Evolutionary conservation across 2,888 invertebrate genomes (phyloP).

Genomic region (Zelleria hepariella): DNA sequence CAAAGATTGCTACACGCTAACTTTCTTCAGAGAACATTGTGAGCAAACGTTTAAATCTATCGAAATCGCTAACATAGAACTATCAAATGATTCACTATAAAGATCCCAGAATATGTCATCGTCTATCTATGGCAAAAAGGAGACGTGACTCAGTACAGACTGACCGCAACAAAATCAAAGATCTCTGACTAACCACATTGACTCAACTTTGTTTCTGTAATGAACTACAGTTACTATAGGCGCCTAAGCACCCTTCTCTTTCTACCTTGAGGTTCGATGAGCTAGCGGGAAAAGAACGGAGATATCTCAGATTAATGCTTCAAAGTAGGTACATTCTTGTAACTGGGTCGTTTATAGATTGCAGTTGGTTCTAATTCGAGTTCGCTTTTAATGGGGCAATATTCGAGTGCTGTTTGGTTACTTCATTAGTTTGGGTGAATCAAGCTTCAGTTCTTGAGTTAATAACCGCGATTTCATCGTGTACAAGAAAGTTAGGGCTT

Average conservation of each 20-base stretch:
- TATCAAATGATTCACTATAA: not conserved
- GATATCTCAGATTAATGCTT: conserved; percentile 4
- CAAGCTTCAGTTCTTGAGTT: not conserved
- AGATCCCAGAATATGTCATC: not conserved
- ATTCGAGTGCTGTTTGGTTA: not conserved
- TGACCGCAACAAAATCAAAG: not conserved
- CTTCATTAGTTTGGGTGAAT: not conserved
- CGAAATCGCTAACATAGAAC: too few species aligned
- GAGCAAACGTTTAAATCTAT: too few species aligned
- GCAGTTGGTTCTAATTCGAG: conserved; percentile 29
- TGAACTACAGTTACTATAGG: not conserved
- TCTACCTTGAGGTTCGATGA: not conserved
- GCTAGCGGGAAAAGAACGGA: not conserved
- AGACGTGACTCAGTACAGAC: not conserved
- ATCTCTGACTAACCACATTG: not conserved
- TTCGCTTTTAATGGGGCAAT: conserved; percentile 2
- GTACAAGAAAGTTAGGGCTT: too few species aligned
- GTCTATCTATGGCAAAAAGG: not conserved
- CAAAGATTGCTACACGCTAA: too few species aligned
- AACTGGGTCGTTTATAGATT: conserved; percentile 23
- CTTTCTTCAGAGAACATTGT: too few species aligned
- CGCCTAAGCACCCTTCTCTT: not conserved
- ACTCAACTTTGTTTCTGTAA: not conserved
- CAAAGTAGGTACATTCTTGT: conserved; percentile 12
- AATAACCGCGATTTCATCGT: not conserved